A percentile compares a stretch with the other conserved stretches of the same genome.
Conservation (phyloP, 2,797 vertebrate genomes). For the Sebastes matsubarae region DNA sequence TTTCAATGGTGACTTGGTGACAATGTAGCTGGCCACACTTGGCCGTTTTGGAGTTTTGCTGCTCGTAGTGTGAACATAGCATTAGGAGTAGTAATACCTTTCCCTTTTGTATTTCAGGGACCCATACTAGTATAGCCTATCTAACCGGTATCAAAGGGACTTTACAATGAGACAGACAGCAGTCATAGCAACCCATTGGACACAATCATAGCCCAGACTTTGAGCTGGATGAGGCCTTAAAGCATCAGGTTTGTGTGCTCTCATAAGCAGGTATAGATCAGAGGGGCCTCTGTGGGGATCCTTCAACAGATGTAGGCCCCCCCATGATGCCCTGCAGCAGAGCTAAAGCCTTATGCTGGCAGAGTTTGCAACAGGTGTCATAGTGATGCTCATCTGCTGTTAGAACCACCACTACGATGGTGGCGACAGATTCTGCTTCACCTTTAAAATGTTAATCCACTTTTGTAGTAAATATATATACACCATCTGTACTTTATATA, state of each 20-base stretch:
- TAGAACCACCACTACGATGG: background rate
- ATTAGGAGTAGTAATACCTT: background rate
- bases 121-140: background rate
- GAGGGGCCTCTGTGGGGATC: slow-evolving; percentile 11
- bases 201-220: background rate
- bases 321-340: background rate
- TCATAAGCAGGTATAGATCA: slow-evolving; percentile 17
- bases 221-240: background rate
- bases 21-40: no score
- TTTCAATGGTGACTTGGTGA: no score
- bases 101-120: background rate
- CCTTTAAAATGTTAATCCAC: background rate
- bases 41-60: no score
- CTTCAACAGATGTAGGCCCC: slow-evolving; percentile 2
- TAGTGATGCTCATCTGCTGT: background rate
- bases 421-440: background rate
- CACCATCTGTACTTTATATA: background rate
- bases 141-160: background rate
- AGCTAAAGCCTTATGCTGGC: background rate
- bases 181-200: background rate
- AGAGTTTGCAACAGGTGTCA: background rate
- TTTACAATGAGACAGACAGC: background rate
- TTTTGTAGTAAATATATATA: background rate
- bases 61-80: no score
- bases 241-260: background rate